These are phyloP conservation scores for Hiodon tergisus DNA, from an alignment of 2,113 vertebrate species.

Conservation along the genomic window DNA sequence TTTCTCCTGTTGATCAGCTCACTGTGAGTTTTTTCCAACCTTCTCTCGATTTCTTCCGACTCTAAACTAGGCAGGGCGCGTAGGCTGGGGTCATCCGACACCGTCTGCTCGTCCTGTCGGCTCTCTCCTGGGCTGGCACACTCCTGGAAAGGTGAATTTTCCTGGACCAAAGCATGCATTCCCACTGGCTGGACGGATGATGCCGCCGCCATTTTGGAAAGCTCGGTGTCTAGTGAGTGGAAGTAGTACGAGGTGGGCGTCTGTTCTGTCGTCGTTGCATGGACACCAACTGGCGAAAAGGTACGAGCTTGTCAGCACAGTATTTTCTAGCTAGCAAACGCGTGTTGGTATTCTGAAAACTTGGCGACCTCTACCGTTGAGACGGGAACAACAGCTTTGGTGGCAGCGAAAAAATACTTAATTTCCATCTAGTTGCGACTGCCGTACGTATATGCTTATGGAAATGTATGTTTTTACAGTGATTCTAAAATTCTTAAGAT, in stretches of 20 bases:
- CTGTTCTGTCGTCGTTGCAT: conserved; percentile 34
- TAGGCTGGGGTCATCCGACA: conserved; percentile 46
- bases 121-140: conserved; percentile 47
- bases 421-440: background rate
- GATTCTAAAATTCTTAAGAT: too few relatives aligned
- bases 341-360: conserved; percentile 26
- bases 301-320: conserved; percentile 12
- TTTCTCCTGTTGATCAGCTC: conserved; percentile 93
- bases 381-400: conserved; percentile 29
- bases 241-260: conserved; percentile 33
- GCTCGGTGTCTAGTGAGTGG: conserved; percentile 52
- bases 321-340: background rate
- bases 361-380: conserved; percentile 60
- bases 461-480: too few relatives aligned
- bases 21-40: conserved; percentile 74
- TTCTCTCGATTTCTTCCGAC: conserved; percentile 68
- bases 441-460: too few relatives aligned
- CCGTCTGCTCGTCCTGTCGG: conserved; percentile 50
- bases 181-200: conserved; percentile 67
- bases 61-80: conserved; percentile 63
- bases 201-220: conserved; percentile 70
- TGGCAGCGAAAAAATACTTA: background rate
- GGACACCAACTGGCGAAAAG: conserved; percentile 22
- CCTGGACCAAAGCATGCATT: conserved; percentile 52
- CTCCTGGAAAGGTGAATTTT: conserved; percentile 53